These are phyloP conservation scores for Phrynocephalus versicolor DNA, from an alignment of 2,113 vertebrate species.

Conservation along the genomic window DNA sequence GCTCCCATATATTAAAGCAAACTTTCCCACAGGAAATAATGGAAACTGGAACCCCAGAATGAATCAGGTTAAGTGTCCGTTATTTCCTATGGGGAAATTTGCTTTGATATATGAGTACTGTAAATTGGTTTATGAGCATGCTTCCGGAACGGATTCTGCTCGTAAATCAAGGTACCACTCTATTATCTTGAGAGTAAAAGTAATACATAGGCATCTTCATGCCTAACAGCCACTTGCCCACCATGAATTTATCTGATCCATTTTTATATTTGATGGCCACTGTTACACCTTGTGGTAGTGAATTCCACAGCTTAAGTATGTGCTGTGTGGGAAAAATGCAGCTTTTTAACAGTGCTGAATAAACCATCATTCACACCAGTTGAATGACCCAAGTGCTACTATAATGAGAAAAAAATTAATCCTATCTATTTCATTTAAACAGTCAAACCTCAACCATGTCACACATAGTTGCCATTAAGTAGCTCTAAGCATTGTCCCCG, in stretches of 20 bases:
- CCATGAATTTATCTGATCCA: background rate
- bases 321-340: background rate
- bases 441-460: background rate
- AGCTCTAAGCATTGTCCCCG: background rate
- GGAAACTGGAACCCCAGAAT: too few species aligned
- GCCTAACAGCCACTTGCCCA: background rate
- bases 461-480: background rate
- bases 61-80: too few species aligned
- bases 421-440: background rate
- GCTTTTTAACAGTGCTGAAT: background rate
- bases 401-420: background rate
- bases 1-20: too few species aligned
- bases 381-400: background rate
- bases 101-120: too few species aligned
- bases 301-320: background rate
- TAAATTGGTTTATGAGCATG: too few species aligned
- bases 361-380: background rate
- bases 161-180: too few species aligned
- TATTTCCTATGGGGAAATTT: too few species aligned
- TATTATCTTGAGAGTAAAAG: background rate
- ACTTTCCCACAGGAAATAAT: too few species aligned
- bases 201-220: background rate
- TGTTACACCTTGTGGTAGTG: background rate
- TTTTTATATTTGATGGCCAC: background rate
- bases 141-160: too few species aligned